A percentile compares a stretch with the other conserved stretches of the same genome.
Evolutionary conservation across 2,888 invertebrate species (phyloP).

Genomic region (Aquatica leii): DNA sequence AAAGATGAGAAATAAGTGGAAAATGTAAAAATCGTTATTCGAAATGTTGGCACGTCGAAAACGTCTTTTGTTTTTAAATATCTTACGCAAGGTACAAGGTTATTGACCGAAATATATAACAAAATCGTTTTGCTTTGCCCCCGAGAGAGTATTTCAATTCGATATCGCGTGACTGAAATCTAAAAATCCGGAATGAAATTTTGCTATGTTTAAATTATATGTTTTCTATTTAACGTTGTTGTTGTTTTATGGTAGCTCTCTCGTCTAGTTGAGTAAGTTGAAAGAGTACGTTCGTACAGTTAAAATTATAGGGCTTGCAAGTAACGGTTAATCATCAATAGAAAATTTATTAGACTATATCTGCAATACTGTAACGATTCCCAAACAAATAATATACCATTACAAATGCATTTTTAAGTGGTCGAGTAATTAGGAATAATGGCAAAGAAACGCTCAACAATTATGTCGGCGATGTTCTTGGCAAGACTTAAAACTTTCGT

Average conservation of each 20-base stretch:
- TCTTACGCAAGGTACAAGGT: constrained; percentile 1
- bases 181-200: constrained; percentile 14
- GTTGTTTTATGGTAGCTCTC: not conserved
- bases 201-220: constrained; percentile 17
- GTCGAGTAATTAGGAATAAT: no score
- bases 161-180: constrained; percentile 19
- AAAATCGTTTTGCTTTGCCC: constrained; percentile 4
- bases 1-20: no score
- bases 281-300: not conserved
- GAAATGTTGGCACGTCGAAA: not conserved
- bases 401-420: no score
- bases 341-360: no score
- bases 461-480: no score
- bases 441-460: no score
- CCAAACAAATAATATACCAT: no score
- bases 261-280: not conserved
- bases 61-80: no score
- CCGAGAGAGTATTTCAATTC: constrained; percentile 11
- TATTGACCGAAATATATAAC: constrained; percentile 20
- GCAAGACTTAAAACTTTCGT: no score
- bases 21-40: not conserved
- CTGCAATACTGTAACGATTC: no score
- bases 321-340: not conserved
- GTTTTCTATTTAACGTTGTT: not conserved
- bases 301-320: constrained; percentile 5